These are phyloP conservation scores for Neotragus pygmaeus DNA, from an alignment of 2,113 vertebrate genomes.

Conservation along the genomic window DNA sequence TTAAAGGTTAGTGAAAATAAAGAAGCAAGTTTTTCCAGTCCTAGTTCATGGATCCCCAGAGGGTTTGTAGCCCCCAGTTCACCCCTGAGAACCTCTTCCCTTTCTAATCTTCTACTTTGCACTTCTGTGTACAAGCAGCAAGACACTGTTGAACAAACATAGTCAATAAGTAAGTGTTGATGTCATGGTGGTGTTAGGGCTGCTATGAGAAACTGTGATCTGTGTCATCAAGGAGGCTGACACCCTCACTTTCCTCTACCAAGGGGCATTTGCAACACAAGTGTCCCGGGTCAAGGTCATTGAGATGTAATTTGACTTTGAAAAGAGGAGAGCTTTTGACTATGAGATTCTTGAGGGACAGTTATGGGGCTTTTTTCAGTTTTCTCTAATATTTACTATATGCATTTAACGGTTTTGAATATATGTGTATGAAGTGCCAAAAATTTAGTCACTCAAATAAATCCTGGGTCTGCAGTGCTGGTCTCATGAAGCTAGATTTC, in stretches of 20 bases:
- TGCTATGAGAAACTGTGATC: neutral
- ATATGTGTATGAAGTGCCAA: neutral
- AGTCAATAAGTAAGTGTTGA: neutral
- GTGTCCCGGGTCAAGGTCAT: neutral
- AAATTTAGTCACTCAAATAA: neutral
- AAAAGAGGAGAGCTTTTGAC: neutral
- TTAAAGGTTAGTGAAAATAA: neutral
- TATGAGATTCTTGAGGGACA: neutral
- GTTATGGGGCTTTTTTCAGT: neutral
- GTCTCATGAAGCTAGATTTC: neutral
- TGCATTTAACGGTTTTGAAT: neutral
- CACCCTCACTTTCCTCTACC: neutral
- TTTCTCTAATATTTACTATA: neutral
- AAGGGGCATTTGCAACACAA: neutral
- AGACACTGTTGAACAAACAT: neutral
- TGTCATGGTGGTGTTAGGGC: fast-evolving
- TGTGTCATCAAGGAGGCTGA: neutral
- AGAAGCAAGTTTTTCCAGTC: neutral
- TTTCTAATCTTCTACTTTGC: neutral
- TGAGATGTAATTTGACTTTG: neutral
- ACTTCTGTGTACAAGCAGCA: neutral
- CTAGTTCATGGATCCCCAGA: neutral
- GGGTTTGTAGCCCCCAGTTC: too few species aligned
- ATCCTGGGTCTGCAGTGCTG: neutral
- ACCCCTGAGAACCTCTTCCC: neutral